Conservation (phyloP, 2,797 vertebrate genomes). For the Cynopterus sphinx region DNA sequence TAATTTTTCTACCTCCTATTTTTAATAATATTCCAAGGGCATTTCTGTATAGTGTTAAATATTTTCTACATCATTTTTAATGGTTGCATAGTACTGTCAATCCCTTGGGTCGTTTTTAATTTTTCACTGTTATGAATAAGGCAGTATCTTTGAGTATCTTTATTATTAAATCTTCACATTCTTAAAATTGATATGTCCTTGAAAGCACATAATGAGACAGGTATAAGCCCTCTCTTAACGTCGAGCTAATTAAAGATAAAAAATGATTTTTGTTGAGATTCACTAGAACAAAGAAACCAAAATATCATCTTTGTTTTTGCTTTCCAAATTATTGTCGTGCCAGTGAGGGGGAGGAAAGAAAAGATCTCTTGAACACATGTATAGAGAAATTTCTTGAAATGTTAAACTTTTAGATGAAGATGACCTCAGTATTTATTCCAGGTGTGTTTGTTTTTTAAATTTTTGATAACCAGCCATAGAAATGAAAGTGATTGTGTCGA, state of each 20-base stretch:
- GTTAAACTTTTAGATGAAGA: background rate
- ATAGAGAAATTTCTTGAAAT: background rate
- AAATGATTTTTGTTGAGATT: background rate
- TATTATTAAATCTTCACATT: background rate
- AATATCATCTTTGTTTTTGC: background rate
- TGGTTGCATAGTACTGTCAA: background rate
- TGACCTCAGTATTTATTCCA: background rate
- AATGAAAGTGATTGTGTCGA: background rate
- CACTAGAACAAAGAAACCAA: background rate
- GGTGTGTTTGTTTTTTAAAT: slow-evolving; percentile 40
- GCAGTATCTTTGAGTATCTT: background rate
- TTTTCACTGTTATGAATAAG: slow-evolving; percentile 40
- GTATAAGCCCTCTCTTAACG: background rate
- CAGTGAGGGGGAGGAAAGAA: background rate
- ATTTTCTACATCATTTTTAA: background rate
- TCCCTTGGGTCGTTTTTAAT: background rate
- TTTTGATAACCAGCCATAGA: background rate
- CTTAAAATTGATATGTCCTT: background rate
- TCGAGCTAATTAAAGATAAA: slow-evolving; percentile 49
- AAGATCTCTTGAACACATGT: background rate
- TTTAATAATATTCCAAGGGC: background rate
- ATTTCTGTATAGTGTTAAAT: background rate
- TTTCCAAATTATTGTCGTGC: background rate
- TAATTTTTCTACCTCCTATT: background rate
- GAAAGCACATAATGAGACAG: background rate